Percentiles rank a stretch among this genome's conserved stretches.
These are phyloP conservation scores for Amphipyra tragopoginis DNA, from an alignment of 2,888 invertebrate species.

Conservation along the genomic window DNA sequence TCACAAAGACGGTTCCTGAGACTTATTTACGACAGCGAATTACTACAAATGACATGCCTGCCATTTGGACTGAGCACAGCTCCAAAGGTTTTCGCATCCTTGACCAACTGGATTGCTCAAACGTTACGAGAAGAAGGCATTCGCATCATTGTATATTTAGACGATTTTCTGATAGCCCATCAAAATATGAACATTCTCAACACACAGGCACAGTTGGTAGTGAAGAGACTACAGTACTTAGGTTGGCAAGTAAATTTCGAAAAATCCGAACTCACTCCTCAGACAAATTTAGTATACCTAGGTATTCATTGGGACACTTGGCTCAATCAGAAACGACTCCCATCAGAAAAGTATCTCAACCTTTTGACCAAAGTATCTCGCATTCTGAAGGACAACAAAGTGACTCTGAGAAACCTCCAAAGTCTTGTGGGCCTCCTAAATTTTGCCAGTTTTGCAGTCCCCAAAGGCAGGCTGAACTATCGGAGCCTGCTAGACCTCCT, in stretches of 20 bases:
- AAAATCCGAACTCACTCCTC: constrained; percentile 36
- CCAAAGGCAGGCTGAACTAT: constrained; percentile 50
- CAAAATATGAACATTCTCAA: constrained; percentile 1
- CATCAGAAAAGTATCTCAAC: constrained; percentile 11
- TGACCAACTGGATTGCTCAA: constrained; percentile 15
- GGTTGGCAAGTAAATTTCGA: constrained; percentile 43
- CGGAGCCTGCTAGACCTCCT: constrained; percentile 29
- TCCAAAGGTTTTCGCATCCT: constrained; percentile 41
- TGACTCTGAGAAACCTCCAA: constrained; percentile 45
- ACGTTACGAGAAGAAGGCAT: neutral
- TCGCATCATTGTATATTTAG: constrained; percentile 7
- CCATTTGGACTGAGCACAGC: constrained; percentile 57
- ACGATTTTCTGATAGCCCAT: constrained; percentile 14
- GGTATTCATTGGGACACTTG: constrained; percentile 48
- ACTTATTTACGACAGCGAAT: constrained; percentile 37
- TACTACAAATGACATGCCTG: constrained; percentile 55
- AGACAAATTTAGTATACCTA: constrained; percentile 33
- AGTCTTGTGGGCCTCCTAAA: constrained; percentile 48
- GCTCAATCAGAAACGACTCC: constrained; percentile 13
- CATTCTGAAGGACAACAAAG: neutral
- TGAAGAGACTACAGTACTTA: constrained; percentile 19
- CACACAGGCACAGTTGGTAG: constrained; percentile 17
- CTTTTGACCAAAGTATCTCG: no score
- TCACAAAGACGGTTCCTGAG: constrained; percentile 54
- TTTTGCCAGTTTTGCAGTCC: constrained; percentile 54